These are phyloP conservation scores for Akabosia matsudoensis DNA, from an alignment of 1,140 invertebrate genomes.

Conservation along the genomic window DNA sequence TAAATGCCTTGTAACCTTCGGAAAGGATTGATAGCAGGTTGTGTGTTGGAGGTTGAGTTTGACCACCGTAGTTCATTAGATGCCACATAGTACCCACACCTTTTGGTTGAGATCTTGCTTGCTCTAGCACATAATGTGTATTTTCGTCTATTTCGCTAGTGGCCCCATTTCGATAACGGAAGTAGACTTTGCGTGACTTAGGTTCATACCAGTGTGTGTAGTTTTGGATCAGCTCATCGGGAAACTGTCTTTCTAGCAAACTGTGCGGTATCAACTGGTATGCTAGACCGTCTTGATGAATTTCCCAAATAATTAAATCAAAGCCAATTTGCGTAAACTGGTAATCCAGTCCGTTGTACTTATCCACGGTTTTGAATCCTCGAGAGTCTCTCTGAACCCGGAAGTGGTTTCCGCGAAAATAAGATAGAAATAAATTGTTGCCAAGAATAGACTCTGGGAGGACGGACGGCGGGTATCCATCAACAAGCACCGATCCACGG, in stretches of 20 bases:
- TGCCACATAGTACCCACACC: no score
- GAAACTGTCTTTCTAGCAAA: neutral
- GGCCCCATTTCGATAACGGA: neutral
- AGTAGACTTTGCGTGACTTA: neutral
- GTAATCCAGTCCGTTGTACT: neutral
- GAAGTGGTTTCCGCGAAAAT: neutral
- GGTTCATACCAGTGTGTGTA: neutral
- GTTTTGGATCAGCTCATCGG: neutral
- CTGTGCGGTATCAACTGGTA: no score
- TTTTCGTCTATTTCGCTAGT: neutral
- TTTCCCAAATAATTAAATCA: neutral
- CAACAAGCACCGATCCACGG: neutral
- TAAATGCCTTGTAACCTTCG: neutral
- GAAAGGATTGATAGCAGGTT: neutral
- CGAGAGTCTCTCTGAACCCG: neutral
- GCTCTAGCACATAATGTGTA: neutral
- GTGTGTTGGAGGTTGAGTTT: no score
- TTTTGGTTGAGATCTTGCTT: no score
- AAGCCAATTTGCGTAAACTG: neutral
- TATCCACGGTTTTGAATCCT: neutral
- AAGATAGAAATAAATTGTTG: neutral
- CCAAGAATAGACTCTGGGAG: neutral
- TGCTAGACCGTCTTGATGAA: neutral
- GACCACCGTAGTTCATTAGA: no score
- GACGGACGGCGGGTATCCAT: neutral